phyloP scores from a whole-genome alignment of 2,797 vertebrate species.

The Erithacus rubecula region DNA sequence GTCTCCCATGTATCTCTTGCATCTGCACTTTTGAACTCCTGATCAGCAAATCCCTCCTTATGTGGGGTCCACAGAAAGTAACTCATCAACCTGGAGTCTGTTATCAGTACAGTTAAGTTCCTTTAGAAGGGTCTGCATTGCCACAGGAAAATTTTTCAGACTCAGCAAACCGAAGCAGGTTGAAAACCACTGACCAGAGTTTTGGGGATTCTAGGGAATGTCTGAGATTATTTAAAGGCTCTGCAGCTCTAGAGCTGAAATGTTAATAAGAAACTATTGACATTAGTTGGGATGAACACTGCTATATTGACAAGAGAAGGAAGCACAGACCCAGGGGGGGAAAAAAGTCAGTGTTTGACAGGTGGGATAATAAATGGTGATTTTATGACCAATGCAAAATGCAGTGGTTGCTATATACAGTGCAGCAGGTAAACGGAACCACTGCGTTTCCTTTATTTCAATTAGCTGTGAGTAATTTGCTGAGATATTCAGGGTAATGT shows the following conservation, averaged over 20 bases:
- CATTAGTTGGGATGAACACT: conserved; percentile 9
- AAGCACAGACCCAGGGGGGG: neutral
- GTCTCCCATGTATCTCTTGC: neutral
- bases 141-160: neutral
- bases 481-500: conserved; percentile 51
- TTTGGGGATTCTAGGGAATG: neutral
- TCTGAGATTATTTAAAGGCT: neutral
- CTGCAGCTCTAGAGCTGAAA: neutral
- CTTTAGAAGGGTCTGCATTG: neutral
- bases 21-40: conserved; percentile 58
- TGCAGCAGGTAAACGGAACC: neutral
- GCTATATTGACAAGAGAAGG: neutral
- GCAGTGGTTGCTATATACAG: conserved; percentile 2
- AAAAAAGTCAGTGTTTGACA: conserved; percentile 20
- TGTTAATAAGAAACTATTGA: neutral
- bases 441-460: conserved; percentile 39
- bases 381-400: conserved; percentile 4
- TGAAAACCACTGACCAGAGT: neutral
- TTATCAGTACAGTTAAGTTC: conserved; percentile 30
- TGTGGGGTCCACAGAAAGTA: conserved; percentile 3
- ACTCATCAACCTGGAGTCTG: conserved; percentile 49
- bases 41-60: neutral
- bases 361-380: conserved; percentile 28
- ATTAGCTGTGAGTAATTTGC: conserved; percentile 45
- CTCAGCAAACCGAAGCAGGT: neutral